These are phyloP conservation scores for Diaphora mendica DNA, from an alignment of 2,888 invertebrate genomes.

Conservation along the genomic window DNA sequence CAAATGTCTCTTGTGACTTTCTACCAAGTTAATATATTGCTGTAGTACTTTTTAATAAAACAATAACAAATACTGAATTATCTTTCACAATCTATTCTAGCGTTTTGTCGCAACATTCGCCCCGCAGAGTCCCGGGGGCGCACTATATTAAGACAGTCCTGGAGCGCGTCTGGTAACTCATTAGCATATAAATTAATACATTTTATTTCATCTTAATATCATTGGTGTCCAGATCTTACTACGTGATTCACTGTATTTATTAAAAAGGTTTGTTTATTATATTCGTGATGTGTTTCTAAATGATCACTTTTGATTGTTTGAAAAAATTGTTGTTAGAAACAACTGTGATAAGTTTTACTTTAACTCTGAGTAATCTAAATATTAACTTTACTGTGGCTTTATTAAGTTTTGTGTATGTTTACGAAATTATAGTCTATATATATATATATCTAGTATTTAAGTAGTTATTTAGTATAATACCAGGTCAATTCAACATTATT, in stretches of 20 bases:
- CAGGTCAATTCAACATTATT: too few species aligned
- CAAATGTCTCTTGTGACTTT: not conserved
- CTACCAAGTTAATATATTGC: not conserved
- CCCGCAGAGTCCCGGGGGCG: constrained; percentile 54
- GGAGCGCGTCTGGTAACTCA: constrained; percentile 47
- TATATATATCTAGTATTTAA: too few species aligned
- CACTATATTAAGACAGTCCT: constrained; percentile 60
- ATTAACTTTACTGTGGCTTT: too few species aligned
- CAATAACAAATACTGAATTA: constrained; percentile 6
- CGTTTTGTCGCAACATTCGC: constrained; percentile 28
- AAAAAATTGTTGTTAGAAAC: not conserved
- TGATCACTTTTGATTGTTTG: not conserved
- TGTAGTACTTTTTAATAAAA: constrained; percentile 3
- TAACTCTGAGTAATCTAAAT: too few species aligned
- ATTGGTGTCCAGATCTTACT: constrained; percentile 29
- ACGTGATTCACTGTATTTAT: constrained; percentile 19
- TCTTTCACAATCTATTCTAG: constrained; percentile 5
- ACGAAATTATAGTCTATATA: too few species aligned
- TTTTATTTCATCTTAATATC: constrained; percentile 70
- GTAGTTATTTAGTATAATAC: too few species aligned
- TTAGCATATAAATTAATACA: constrained; percentile 73
- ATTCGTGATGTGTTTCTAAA: not conserved
- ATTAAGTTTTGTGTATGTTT: too few species aligned
- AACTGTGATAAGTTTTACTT: too few species aligned
- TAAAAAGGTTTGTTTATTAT: constrained; percentile 9